Evolutionary conservation across 2,888 invertebrate genomes (phyloP), one percentile per base, ranked within the genome.

Genomic region (Melieria picta): DNA sequence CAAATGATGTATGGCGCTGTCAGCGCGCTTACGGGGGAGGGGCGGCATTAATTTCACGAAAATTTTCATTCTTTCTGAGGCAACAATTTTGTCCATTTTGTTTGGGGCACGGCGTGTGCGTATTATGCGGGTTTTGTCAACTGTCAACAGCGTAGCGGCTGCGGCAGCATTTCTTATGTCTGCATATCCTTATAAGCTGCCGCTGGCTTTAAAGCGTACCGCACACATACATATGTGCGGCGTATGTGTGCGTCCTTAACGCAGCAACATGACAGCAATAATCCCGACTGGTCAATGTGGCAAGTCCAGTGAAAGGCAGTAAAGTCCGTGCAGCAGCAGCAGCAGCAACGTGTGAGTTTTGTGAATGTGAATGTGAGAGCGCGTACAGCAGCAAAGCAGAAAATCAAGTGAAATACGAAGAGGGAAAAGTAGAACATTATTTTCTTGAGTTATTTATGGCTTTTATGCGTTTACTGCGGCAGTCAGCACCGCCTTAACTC

Each of bases 391-490:
- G 57, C 58, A 42, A 30, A 47, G 47, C 9, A 58, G 42, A 48
- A 58, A 42, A 55, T 65, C 55, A 10, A 13, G 47, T 9, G 30
- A 30, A 47, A 42, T 48, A 47, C 42, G 16, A 7, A 13, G 47
- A 67, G 48, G 16, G 45, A n/a, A 30, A 46, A 7, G 4, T 56
- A 56, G 48, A 48, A 48, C 62, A 45, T 9, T 45, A 52, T 65
- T 71, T 71, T 71, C 71, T 74, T 73, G 74, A 76, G 74, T 76
- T 73, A 74, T 74, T 76, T 74, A 74, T 74, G 60, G 71, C 72
- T 71, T 70, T 56, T 46, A 46, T 65, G 56, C 56, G 50, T 56
- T 56, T 55, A 46, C 60, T 45, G 60, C 60, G 52, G 48, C 43
- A n/a, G 10, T 48, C 58, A n/a, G 67, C 13, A 58, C 42, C 9